phyloP scores from a whole-genome alignment of 2,113 vertebrate species.

The Chiloscyllium plagiosum region DNA sequence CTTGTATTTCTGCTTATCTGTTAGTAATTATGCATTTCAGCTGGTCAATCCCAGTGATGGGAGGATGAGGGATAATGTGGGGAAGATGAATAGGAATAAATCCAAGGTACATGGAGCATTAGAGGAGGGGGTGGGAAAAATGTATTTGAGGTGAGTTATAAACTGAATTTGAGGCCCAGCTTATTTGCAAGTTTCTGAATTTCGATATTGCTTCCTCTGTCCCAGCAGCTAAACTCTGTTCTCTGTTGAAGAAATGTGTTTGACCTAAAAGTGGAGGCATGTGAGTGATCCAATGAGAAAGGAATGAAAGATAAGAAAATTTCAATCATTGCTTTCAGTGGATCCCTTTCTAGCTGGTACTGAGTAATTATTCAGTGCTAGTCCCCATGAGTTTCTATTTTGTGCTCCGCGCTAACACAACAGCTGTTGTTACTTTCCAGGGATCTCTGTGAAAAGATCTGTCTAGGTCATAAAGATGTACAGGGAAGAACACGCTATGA shows the following conservation, averaged over 20 bases:
- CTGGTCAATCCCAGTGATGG: neutral
- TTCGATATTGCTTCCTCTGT: no score
- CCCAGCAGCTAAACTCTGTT: neutral
- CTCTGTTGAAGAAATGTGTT: neutral
- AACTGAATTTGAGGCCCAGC: neutral
- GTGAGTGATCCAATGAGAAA: neutral
- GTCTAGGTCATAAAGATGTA: neutral
- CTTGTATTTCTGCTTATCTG: neutral
- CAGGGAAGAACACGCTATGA: neutral
- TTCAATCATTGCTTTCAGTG: neutral
- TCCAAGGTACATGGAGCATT: no score
- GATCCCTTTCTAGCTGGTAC: neutral
- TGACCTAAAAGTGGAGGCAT: neutral
- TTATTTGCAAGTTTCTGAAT: no score
- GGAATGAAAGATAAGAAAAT: neutral
- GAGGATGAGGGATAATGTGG: neutral
- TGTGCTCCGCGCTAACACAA: neutral
- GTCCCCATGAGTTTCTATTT: neutral
- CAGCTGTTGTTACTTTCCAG: neutral
- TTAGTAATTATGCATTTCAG: neutral
- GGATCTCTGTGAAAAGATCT: neutral
- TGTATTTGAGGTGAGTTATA: neutral
- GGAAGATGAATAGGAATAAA: neutral
- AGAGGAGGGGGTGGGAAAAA: neutral
- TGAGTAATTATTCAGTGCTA: neutral